These are phyloP conservation scores for Anthopleura xanthogrammica DNA, from an alignment of 92 coral and sea anemone genomes.

Conservation along the genomic window DNA sequence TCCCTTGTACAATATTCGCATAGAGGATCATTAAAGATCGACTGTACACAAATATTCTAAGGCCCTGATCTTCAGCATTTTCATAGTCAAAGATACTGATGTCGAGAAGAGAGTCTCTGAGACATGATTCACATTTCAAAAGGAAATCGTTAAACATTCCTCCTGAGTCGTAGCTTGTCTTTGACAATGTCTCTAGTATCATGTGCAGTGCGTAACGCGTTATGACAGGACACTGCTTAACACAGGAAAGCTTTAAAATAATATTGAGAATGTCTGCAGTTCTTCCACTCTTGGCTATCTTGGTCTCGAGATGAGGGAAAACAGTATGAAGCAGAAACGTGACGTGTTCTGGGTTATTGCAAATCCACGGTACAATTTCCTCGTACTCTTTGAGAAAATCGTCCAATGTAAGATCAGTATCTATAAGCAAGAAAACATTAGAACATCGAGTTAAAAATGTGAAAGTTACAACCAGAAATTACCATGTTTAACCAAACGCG, in stretches of 20 bases:
- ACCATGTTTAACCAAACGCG: no score
- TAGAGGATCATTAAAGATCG: slow-evolving; percentile 6
- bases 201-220: slow-evolving; percentile 13
- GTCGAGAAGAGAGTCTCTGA: background rate
- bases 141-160: slow-evolving; percentile 3
- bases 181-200: background rate
- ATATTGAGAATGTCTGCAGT: slow-evolving; percentile 1
- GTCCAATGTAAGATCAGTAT: background rate
- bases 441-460: no score
- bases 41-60: slow-evolving; percentile 14
- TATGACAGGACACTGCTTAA: background rate
- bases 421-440: background rate
- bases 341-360: background rate
- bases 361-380: background rate
- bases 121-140: background rate
- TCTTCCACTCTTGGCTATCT: background rate
- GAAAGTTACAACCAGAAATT: no score
- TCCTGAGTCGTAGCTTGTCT: slow-evolving; percentile 10
- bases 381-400: background rate
- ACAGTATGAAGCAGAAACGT: slow-evolving; percentile 5
- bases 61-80: slow-evolving; percentile 5
- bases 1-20: slow-evolving; percentile 13
- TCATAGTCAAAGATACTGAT: background rate
- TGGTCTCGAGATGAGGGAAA: slow-evolving; percentile 6
- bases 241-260: background rate